Evolutionary conservation across 2,797 vertebrate species (phyloP).

Genomic region (Capromys pilorides): DNA sequence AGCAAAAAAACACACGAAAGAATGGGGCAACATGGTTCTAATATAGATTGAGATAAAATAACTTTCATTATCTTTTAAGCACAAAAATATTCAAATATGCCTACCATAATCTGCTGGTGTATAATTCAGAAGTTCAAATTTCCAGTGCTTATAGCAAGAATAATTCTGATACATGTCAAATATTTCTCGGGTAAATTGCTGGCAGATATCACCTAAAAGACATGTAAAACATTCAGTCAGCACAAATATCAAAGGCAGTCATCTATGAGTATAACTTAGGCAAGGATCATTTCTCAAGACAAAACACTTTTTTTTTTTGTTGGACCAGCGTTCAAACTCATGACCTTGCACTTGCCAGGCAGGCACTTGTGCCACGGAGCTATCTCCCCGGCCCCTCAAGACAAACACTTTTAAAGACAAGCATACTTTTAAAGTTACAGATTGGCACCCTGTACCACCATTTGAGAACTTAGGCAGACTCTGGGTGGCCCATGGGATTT

Average conservation of each 20-base stretch:
- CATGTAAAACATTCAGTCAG: conserved; percentile 59
- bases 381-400: no score
- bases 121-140: conserved; percentile 93
- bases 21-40: background rate
- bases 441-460: no score
- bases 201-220: conserved; percentile 95
- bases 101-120: conserved; percentile 91
- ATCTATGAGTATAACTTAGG: background rate
- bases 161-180: conserved; percentile 96
- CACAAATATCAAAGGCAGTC: background rate
- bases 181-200: conserved; percentile 95
- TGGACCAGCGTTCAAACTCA: no score
- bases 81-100: conserved; percentile 40
- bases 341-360: no score
- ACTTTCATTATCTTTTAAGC: conserved; percentile 11
- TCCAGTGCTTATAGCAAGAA: conserved; percentile 91
- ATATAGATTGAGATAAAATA: conserved; percentile 48
- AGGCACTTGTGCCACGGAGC: no score
- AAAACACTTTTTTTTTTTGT: background rate
- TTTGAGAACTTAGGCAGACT: no score
- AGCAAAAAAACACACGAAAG: background rate
- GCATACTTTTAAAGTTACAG: no score
- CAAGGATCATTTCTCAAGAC: conserved; percentile 32
- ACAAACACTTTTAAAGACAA: no score
- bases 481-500: no score